phyloP scores from a whole-genome alignment of 2,797 vertebrate genomes.

The Hyperoplus lanceolatus region DNA sequence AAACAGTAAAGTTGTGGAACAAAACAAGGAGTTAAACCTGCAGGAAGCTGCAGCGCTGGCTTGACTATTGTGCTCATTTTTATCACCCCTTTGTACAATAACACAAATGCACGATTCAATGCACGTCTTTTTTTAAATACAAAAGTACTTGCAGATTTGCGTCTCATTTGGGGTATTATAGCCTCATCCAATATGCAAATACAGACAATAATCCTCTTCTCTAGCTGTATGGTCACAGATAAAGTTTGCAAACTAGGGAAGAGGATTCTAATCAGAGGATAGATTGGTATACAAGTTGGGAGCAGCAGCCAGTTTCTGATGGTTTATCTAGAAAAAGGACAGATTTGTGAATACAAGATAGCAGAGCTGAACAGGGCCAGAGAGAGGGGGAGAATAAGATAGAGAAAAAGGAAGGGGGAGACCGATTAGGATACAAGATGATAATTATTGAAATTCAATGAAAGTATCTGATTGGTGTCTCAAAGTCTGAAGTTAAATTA shows the following conservation, averaged over 20 bases:
- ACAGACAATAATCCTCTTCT: conserved; percentile 30
- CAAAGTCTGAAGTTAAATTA: conserved; percentile 16
- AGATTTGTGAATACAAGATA: conserved; percentile 13
- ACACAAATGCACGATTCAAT: too few relatives aligned
- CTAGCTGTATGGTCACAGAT: conserved; percentile 20
- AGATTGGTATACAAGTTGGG: conserved; percentile 16
- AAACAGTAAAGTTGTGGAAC: too few relatives aligned
- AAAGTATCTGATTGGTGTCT: conserved; percentile 30
- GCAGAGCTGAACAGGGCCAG: background rate
- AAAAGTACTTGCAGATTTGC: background rate
- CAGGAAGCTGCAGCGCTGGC: too few relatives aligned
- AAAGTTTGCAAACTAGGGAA: conserved; percentile 11
- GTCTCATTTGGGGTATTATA: conserved; percentile 13
- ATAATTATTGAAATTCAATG: conserved; percentile 30
- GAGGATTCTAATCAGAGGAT: conserved; percentile 21
- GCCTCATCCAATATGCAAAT: conserved; percentile 36
- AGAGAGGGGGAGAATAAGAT: background rate
- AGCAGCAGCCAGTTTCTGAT: conserved; percentile 16
- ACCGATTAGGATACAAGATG: conserved; percentile 29
- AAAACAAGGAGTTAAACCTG: too few relatives aligned
- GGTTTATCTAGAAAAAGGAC: conserved; percentile 25
- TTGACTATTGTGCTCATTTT: too few relatives aligned
- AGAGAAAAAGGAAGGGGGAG: conserved; percentile 12
- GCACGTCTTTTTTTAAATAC: background rate
- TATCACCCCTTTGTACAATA: too few relatives aligned